Evolutionary conservation across 2,888 invertebrate genomes (phyloP), one percentile per base, ranked within the genome.

Genomic region (Cantharis lateralis): DNA sequence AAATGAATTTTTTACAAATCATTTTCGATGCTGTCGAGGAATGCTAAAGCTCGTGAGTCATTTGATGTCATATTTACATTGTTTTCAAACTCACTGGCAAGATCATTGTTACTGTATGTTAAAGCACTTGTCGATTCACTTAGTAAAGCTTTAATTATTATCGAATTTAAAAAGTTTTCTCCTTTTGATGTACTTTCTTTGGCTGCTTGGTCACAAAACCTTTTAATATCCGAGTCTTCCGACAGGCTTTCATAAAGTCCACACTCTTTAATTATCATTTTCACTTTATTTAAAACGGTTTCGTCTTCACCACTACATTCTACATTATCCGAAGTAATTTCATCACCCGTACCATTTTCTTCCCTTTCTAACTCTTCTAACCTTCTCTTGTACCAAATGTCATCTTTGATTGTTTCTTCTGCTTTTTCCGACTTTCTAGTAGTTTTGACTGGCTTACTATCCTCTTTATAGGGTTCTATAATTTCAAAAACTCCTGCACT

Each of bases 401-500:
- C 15, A 15, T 32, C 48, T 24, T 48, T 10, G 10, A 18, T 10
- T 18, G 15, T 18, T 13, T 48, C n/a, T 10, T 61, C 20, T 13
- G 3, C 62, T 61, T 71, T 32, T 62, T 68, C 62, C 28, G 3
- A 11, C n/a, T 68, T 74, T 13, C 3, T 24, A 13, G 18, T 7
- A 24, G 32, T 15, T 28, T 72, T 15, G 2, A 32, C 28, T 15
- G 72, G 69, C 62, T 72, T 20, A n/a, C 72, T 72, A 3, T 70
- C 32, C 4, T 75, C 68, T 32, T 5, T 15, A 13, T 75, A 78
- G 0, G 68, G 15, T 32, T 78, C 78, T 16, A 72, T 48, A 5
- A 78, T 66, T 75, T 78, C 78, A 64, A 75, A 78, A 48, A 72
- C 32, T 15, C 78, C 78, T 15, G 32, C 10, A n/a, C 13, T n/a